A percentile compares a stretch with the other conserved stretches of the same genome.
These are phyloP conservation scores for Dusona sp. DNA, from an alignment of 2,888 invertebrate species.

Conservation along the genomic window DNA sequence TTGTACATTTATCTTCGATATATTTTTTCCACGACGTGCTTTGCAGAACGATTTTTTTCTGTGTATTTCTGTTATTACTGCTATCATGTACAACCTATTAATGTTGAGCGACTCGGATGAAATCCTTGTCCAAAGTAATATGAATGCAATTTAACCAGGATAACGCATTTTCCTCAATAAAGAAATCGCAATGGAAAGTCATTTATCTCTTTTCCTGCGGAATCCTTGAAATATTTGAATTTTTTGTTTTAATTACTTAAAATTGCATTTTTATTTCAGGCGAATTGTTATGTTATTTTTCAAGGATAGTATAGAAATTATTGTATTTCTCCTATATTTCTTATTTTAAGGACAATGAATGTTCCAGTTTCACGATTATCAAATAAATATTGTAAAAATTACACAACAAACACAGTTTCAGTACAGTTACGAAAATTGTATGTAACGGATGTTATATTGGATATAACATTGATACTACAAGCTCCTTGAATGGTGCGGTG, in stretches of 20 bases:
- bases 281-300: neutral
- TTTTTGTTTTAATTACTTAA: neutral
- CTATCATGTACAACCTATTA: neutral
- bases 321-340: neutral
- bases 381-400: neutral
- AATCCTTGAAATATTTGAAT: too few relatives aligned
- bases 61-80: neutral
- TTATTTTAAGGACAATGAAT: neutral
- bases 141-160: neutral
- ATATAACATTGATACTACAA: too few relatives aligned
- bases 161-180: neutral
- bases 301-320: neutral
- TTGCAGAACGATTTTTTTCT: neutral
- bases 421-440: too few relatives aligned
- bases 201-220: neutral
- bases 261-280: neutral
- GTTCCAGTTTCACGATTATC: neutral
- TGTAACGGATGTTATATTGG: too few relatives aligned
- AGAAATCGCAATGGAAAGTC: too few relatives aligned
- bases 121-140: neutral
- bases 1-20: constrained; percentile 26
- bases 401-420: too few relatives aligned
- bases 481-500: too few relatives aligned
- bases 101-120: neutral
- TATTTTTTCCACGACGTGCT: constrained; percentile 7